Evolutionary conservation across 2,888 invertebrate species (phyloP).

Genomic region (Apoderus coryli): DNA sequence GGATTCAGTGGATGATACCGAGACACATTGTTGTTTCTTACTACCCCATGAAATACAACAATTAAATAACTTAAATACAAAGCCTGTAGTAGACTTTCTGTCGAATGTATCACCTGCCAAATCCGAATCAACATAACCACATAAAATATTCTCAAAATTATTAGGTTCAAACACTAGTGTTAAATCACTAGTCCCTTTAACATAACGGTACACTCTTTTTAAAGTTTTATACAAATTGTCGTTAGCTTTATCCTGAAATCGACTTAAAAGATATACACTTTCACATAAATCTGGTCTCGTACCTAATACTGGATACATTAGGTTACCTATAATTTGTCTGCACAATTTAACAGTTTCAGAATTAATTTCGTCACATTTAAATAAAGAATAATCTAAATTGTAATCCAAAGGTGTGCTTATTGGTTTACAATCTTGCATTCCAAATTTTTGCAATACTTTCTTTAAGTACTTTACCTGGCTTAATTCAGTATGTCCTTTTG

Average conservation of each 20-base stretch:
- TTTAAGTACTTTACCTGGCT: constrained; percentile 10
- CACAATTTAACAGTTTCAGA: constrained; percentile 11
- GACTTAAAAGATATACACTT: constrained; percentile 6
- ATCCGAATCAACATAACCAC: constrained; percentile 13
- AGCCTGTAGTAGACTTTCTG: constrained; percentile 18
- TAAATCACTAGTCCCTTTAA: constrained; percentile 12
- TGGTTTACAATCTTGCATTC: constrained; percentile 10
- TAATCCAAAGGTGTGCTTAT: constrained; percentile 11
- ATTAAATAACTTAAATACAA: constrained; percentile 18
- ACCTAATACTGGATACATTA: constrained; percentile 15
- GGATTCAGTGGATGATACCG: constrained; percentile 16
- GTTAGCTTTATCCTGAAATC: constrained; percentile 9
- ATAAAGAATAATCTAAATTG: constrained; percentile 12
- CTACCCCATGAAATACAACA: constrained; percentile 20
- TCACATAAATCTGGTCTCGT: constrained; percentile 15
- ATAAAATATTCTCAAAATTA: constrained; percentile 8
- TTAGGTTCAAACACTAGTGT: constrained; percentile 8
- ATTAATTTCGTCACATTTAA: constrained; percentile 7
- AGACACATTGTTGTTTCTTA: constrained; percentile 19
- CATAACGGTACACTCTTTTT: constrained; percentile 14
- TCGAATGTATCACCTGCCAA: constrained; percentile 12
- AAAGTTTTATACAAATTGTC: constrained; percentile 12
- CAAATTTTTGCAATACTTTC: constrained; percentile 8
- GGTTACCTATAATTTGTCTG: constrained; percentile 14
- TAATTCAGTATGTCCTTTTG: constrained; percentile 1